Evolutionary conservation across 2,113 vertebrate species (phyloP).

Genomic region (Romanogobio albipinnatus): DNA sequence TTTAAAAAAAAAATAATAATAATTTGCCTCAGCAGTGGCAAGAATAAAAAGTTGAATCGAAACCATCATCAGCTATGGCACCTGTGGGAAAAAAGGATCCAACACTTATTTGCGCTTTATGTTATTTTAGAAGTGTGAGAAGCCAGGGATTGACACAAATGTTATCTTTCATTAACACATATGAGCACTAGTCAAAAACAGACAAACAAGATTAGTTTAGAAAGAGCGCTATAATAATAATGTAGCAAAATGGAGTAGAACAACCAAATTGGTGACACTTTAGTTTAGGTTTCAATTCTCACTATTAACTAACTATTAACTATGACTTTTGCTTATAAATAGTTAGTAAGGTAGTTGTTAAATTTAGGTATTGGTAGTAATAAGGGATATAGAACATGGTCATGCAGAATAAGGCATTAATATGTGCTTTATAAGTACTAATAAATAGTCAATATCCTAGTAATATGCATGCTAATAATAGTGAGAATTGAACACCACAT

Average conservation of each 20-base stretch:
- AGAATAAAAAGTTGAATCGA: not conserved
- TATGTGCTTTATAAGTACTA: too few relatives aligned
- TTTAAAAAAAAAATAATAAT: not conserved
- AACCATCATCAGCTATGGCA: not conserved
- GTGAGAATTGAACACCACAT: too few relatives aligned
- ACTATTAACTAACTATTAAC: not conserved
- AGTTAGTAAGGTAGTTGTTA: not conserved
- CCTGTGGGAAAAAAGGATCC: conserved; percentile 22
- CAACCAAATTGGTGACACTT: too few relatives aligned
- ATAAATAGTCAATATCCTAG: too few relatives aligned
- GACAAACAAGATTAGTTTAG: not conserved
- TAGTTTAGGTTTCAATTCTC: too few relatives aligned
- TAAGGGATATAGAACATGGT: too few relatives aligned
- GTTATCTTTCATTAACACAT: conserved; percentile 15
- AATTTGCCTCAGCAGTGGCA: not conserved
- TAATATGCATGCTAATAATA: too few relatives aligned
- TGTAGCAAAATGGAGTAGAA: not conserved
- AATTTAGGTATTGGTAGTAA: not conserved
- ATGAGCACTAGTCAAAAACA: not conserved
- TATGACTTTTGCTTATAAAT: not conserved
- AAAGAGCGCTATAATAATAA: not conserved
- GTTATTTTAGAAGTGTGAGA: conserved; percentile 30
- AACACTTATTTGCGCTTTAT: not conserved
- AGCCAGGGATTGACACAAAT: not conserved
- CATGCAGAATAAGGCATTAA: too few relatives aligned